Base-by-base conservation (phyloP, 2,113 vertebrate species). In the Colossoma macropomum region DNA sequence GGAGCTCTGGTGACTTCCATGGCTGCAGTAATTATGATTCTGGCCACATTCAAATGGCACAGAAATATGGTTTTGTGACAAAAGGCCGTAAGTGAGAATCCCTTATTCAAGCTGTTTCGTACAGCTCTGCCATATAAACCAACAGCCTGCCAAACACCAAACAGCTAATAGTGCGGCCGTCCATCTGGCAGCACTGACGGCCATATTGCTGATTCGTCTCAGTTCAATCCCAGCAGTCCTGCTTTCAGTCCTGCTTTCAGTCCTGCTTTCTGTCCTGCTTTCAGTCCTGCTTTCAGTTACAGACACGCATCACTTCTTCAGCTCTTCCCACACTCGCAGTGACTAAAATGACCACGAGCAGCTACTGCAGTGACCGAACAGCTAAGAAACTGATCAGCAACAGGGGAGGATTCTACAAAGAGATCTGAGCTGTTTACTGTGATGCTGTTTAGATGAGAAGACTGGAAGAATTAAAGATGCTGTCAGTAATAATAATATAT, bases 121-220 rank as follows among this genome's bases (percentile, higher is more conserved):
- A 79, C 73, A 66, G 54, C 45, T 30, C 41, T 81, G 54, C 38
- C n/a, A 38, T 82, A 41, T 16, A 45, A 68, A 69, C 71, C n/a
- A 32, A 52, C 54, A 45, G 32, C 72, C 48, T 76, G 77, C 65
- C 77, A 80, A 83, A 50, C 75, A 71, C 12, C 65, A 54, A 52
- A 78, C 52, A 79, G 75, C 74, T 72, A 28, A 66, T 32, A 77
- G 50, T 27, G 41, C 32, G 66, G 45, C 77, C 45, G 62, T 65
- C 84, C 84, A 86, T 86, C 84, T 86, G 84, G 81, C 75, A 48
- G 75, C 60, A 48, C 71, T 75, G 73, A 81, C 17, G 72, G 78
- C 34, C 76, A 80, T 82, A 71, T 74, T 82, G 48, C 60, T 50
- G 79, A 77, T 79, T 83, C 71, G 28, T 63, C 68, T 79, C 21